A percentile compares a stretch with the other conserved stretches of the same genome.
Conservation (phyloP, 1,140 invertebrate genomes). For the Varroa destructor region DNA sequence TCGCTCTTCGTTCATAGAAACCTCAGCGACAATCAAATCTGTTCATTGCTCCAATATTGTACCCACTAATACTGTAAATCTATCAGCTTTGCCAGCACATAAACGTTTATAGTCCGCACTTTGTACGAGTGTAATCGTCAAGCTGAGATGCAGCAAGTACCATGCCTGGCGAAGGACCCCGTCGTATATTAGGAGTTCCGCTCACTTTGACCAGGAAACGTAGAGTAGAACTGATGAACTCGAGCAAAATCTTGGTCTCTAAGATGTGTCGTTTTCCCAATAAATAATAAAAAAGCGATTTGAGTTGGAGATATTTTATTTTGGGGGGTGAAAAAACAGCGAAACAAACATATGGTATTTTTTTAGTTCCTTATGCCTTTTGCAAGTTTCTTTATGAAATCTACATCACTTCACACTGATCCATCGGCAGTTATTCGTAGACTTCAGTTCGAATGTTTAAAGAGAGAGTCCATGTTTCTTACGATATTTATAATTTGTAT, state of each 20-base stretch:
- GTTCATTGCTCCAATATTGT: background rate
- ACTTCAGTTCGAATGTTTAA: no score
- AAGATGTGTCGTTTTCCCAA: no score
- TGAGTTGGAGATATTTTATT: no score
- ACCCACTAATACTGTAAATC: background rate
- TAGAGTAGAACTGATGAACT: background rate
- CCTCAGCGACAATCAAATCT: background rate
- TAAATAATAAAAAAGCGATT: no score
- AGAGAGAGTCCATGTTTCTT: no score
- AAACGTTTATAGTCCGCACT: background rate
- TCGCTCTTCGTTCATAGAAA: conserved; percentile 8
- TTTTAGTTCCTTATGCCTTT: no score
- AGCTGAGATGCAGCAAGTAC: background rate
- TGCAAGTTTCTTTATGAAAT: background rate
- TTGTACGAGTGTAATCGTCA: background rate
- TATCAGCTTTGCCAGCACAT: no score
- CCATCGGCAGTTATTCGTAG: no score
- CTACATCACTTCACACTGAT: background rate
- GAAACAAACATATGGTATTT: background rate
- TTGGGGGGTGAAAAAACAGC: background rate
- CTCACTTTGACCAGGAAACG: background rate
- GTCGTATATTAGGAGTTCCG: background rate
- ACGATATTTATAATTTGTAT: no score
- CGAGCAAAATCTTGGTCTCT: background rate
- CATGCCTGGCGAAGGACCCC: background rate